Percentiles rank a stretch among this genome's conserved stretches.
phyloP scores from a whole-genome alignment of 2,888 invertebrate genomes.

The Eupithecia insigniata region DNA sequence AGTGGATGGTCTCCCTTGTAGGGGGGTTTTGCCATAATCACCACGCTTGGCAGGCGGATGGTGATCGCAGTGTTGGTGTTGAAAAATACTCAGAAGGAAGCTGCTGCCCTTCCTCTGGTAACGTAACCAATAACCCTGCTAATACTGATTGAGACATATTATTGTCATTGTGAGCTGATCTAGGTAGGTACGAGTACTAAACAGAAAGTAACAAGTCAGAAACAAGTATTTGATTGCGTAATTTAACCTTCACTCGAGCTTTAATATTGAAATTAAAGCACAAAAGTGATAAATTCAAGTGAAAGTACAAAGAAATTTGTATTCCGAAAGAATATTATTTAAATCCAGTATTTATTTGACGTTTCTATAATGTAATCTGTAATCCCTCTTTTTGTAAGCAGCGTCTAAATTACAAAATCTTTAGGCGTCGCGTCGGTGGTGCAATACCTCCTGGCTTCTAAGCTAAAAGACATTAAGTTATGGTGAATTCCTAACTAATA shows the following conservation, averaged over 20 bases:
- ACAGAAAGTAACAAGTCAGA: conserved; percentile 4
- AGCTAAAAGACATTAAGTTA: conserved; percentile 7
- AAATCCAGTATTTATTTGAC: conserved; percentile 36
- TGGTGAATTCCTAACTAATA: neutral
- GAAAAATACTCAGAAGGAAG: no score
- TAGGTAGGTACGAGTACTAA: neutral
- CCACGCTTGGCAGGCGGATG: no score
- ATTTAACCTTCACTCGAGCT: conserved; percentile 32
- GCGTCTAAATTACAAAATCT: neutral
- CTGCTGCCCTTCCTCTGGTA: no score
- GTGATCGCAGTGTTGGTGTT: no score
- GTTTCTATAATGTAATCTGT: conserved; percentile 17
- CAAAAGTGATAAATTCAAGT: conserved; percentile 41
- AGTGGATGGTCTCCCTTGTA: no score
- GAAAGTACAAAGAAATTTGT: conserved; percentile 36
- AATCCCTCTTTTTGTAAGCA: conserved; percentile 10
- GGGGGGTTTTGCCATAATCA: no score
- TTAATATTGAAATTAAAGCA: conserved; percentile 10
- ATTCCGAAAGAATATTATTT: conserved; percentile 24
- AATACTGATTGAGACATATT: neutral
- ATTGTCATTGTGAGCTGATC: neutral
- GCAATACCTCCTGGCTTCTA: conserved; percentile 2
- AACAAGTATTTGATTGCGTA: conserved; percentile 4
- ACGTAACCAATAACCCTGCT: neutral
- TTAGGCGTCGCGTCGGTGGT: neutral